These are phyloP conservation scores for Cossypha dichroa DNA, from an alignment of 2,797 vertebrate genomes.

Conservation along the genomic window DNA sequence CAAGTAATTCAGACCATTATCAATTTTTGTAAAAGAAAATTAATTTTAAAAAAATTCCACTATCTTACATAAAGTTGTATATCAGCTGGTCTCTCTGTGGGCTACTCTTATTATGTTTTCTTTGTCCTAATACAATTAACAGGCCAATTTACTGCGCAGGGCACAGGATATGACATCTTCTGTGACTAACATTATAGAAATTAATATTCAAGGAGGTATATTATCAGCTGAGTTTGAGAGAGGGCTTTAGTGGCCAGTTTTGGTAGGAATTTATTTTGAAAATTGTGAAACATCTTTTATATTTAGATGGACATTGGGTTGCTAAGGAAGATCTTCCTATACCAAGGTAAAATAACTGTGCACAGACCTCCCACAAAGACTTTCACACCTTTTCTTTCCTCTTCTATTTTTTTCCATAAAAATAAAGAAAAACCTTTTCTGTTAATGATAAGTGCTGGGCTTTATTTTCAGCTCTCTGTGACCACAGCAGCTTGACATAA, in stretches of 20 bases:
- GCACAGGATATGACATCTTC: background rate
- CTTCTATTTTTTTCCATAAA: background rate
- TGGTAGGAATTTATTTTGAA: background rate
- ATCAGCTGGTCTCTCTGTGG: background rate
- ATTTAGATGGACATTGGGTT: background rate
- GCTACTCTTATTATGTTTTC: background rate
- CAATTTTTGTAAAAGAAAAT: background rate
- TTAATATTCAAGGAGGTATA: background rate
- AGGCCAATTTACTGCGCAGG: background rate
- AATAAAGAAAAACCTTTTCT: background rate
- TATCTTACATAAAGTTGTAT: background rate
- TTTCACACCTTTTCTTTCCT: background rate
- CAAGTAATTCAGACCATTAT: background rate
- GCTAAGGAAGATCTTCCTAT: background rate
- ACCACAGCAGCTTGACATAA: constrained; percentile 12
- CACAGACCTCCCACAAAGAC: background rate
- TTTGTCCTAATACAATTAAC: background rate
- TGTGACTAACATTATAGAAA: background rate
- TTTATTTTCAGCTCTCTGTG: background rate
- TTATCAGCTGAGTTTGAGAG: background rate
- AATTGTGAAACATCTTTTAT: accelerated
- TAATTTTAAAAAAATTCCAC: background rate
- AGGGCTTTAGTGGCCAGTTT: background rate
- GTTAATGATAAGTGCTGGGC: background rate
- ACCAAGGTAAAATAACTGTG: background rate